Base-by-base conservation (phyloP, 53 echinoderm and acorn worm species). In the Hippasteria phrygiana region DNA sequence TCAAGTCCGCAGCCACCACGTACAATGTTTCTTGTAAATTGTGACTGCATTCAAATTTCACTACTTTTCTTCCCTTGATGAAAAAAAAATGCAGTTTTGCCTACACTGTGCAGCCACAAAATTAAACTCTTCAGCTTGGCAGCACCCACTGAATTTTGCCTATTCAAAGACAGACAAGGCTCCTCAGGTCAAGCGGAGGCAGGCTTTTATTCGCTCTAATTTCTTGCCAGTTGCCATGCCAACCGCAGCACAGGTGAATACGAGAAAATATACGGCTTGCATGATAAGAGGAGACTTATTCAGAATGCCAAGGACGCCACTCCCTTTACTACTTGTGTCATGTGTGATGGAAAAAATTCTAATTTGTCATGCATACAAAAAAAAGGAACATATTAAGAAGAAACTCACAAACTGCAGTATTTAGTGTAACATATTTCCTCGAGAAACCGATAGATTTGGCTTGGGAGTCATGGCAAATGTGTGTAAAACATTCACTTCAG, bases 131-230 rank as follows among this genome's bases (percentile, higher is more conserved):
- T n/a, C n/a, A 59, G 59, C 26, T 59, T 59, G 41, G 43, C 11
- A 73, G 73, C 41, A 73, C 18, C 42, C 42, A 41, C 41, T 29
- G 4, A 73, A 73, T 43, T 18, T 41, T 43, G 22, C 18, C 43
- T 43, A 73, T 73, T 73, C 43, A n/a, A 40, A 40, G 41, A 73
- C 73, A 26, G 16, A n/a, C 71, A 24, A 38, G 71, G 12, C 3
- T 71, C 28, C 50, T 75, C 33, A 29, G 77, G 54, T 77, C 55
- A 55, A 38, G 48, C 26, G 11, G 28, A 41, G 41, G 62, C 62
- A 62, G 45, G 82, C 82, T 65, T 66, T 46, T 40, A 85, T 85
- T 70, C 85, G 13, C 85, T 71, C 85, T 71, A 85, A 85, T 85
- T 85, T 85, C 70, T 85, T 12, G 53, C 71, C 13, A 13, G 85